Evolutionary conservation across 2,113 vertebrate genomes (phyloP).

Genomic region (Serilophus lunatus): DNA sequence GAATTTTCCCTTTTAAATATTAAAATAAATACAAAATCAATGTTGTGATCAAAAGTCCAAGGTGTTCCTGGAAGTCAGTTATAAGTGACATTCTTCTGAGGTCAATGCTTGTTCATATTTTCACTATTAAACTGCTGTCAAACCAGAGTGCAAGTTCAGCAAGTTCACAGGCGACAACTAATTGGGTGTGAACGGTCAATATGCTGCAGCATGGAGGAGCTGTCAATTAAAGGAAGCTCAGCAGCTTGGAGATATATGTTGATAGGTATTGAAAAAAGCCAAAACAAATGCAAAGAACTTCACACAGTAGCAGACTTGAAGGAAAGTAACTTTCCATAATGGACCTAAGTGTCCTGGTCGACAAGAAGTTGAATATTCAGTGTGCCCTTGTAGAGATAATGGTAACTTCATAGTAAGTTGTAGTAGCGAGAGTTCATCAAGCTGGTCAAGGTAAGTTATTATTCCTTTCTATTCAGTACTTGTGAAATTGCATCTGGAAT

Average conservation of each 20-base stretch:
- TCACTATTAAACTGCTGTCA: not conserved
- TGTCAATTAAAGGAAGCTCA: not conserved
- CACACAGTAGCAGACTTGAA: not conserved
- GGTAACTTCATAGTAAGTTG: not conserved
- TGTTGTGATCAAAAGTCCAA: not conserved
- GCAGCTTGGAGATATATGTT: not conserved
- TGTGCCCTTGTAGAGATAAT: not conserved
- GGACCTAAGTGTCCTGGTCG: not conserved
- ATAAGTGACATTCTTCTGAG: not conserved
- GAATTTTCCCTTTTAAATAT: not conserved
- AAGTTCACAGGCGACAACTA: not conserved
- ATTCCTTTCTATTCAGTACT: not conserved
- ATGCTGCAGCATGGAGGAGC: not conserved
- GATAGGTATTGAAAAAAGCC: not conserved
- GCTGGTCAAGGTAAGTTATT: not conserved
- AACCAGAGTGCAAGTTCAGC: not conserved
- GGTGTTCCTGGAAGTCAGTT: not conserved
- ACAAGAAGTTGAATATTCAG: not conserved
- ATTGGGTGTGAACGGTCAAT: not conserved
- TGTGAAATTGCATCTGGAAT: not conserved
- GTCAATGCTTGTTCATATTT: not conserved
- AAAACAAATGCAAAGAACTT: not conserved
- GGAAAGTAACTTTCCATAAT: not conserved
- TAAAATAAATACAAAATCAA: not conserved
- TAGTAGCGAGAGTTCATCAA: not conserved